Evolutionary conservation across 2,888 invertebrate genomes (phyloP).

Genomic region (Dynastes grantii): DNA sequence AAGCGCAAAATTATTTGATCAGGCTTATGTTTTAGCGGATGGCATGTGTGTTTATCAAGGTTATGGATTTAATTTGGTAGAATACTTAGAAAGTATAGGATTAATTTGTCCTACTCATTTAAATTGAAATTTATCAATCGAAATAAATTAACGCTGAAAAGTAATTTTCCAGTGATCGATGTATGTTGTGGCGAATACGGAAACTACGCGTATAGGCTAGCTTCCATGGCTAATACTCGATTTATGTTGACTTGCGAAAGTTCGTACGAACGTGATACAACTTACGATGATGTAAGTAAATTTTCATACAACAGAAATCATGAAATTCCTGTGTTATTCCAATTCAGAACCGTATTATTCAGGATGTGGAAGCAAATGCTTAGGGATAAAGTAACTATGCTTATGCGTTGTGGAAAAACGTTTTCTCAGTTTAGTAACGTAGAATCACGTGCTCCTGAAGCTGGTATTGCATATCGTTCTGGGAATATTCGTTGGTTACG

Average conservation of each 20-base stretch:
- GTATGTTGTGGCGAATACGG: slow-evolving; percentile 88
- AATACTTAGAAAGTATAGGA: slow-evolving; percentile 84
- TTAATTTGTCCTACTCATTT: slow-evolving; percentile 90
- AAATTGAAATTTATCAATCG: slow-evolving; percentile 70
- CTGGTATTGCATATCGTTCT: slow-evolving; percentile 79
- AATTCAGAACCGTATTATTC: slow-evolving; percentile 78
- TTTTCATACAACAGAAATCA: slow-evolving; percentile 67
- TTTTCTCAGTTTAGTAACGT: slow-evolving; percentile 49
- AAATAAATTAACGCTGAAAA: slow-evolving; percentile 9
- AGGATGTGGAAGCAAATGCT: slow-evolving; percentile 84
- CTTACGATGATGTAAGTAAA: background rate
- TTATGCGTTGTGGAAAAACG: no score
- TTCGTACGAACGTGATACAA: background rate
- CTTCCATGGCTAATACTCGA: slow-evolving; percentile 77
- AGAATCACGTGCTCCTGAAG: slow-evolving; percentile 83
- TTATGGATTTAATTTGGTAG: slow-evolving; percentile 83
- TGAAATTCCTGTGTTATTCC: slow-evolving; percentile 69
- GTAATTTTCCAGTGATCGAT: slow-evolving; percentile 79
- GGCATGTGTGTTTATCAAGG: slow-evolving; percentile 95
- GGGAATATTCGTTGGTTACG: slow-evolving; percentile 79
- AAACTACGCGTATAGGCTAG: slow-evolving; percentile 79
- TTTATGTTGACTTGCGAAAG: slow-evolving; percentile 6
- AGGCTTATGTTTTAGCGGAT: slow-evolving; percentile 89
- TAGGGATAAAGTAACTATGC: slow-evolving; percentile 78
- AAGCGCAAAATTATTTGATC: slow-evolving; percentile 92